phyloP scores from a whole-genome alignment of 1,140 invertebrate genomes.

The Zaprionus gabonicus region DNA sequence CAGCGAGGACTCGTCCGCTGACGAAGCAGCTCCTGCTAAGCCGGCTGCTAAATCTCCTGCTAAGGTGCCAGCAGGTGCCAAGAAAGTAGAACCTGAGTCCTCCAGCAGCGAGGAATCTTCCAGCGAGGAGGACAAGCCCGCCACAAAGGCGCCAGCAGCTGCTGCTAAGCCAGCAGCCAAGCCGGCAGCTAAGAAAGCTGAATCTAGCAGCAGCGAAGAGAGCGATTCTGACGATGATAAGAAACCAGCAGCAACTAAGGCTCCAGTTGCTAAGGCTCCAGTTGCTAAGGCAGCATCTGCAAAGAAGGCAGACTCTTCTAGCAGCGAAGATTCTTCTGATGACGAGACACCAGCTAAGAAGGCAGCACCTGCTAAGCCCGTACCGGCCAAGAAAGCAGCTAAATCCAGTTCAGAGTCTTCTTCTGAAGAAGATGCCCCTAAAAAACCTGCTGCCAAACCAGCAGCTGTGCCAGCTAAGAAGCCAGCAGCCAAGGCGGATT shows the following conservation, averaged over 20 bases:
- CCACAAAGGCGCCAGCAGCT: constrained; percentile 41
- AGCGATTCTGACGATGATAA: constrained; percentile 58
- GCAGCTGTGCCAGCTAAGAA: constrained; percentile 36
- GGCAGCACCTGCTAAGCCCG: constrained; percentile 34
- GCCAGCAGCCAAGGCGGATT: constrained; percentile 36
- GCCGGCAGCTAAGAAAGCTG: constrained; percentile 22
- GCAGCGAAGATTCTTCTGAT: constrained; percentile 62
- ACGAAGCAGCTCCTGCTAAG: constrained; percentile 46
- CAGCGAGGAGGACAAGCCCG: constrained; percentile 24
- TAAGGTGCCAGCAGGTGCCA: constrained; percentile 23
- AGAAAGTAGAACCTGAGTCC: constrained; percentile 37
- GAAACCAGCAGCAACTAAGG: constrained; percentile 39
- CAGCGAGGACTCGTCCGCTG: constrained; percentile 44
- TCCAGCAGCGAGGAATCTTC: constrained; percentile 47
- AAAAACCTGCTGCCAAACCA: constrained; percentile 48
- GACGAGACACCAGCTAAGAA: constrained; percentile 53
- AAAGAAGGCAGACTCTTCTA: constrained; percentile 66
- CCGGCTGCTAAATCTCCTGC: constrained; percentile 46
- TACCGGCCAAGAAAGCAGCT: constrained; percentile 56
- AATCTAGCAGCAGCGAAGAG: constrained; percentile 60
- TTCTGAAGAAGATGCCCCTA: constrained; percentile 63
- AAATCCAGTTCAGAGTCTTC: constrained; percentile 73
- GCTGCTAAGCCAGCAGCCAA: constrained; percentile 41
- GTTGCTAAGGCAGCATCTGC: constrained; percentile 38
- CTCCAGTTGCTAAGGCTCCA: constrained; percentile 36